A percentile compares a stretch with the other conserved stretches of the same genome.
Evolutionary conservation across 1,140 invertebrate species (phyloP).

Genomic region (Hestina assimilis): DNA sequence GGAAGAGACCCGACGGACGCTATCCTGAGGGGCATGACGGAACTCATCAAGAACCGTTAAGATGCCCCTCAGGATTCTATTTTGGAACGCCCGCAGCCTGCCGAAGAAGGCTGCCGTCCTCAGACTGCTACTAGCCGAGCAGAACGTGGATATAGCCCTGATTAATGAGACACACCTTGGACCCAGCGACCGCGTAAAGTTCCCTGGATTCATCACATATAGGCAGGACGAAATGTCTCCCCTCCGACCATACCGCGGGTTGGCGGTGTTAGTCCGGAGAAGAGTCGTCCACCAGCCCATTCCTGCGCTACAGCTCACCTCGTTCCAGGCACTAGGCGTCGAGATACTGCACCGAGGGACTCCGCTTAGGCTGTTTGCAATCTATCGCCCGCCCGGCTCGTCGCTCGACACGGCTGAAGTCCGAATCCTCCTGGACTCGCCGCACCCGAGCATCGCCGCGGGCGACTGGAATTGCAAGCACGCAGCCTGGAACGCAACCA

Average conservation of each 20-base stretch:
- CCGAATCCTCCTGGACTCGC: slow-evolving; percentile 8
- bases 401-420: slow-evolving; percentile 5
- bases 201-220: not conserved
- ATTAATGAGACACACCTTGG: not conserved
- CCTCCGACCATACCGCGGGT: slow-evolving; percentile 3
- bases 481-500: slow-evolving; percentile 27
- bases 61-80: not conserved
- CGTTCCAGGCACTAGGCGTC: slow-evolving; percentile 19
- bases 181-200: not conserved
- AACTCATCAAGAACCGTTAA: not conserved
- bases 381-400: slow-evolving; percentile 5
- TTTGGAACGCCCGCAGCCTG: slow-evolving; percentile 23
- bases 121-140: not conserved
- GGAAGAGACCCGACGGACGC: not conserved
- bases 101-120: not conserved
- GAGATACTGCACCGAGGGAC: not conserved
- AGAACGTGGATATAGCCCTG: not conserved
- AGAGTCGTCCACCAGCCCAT: slow-evolving; percentile 19
- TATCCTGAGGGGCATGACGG: not conserved
- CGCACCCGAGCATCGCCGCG: slow-evolving; percentile 14
- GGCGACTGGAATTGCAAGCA: slow-evolving; percentile 36
- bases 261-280: slow-evolving; percentile 15
- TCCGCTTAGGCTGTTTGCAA: slow-evolving; percentile 7
- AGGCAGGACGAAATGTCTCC: not conserved
- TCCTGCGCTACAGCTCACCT: not conserved